phyloP scores from a whole-genome alignment of 2,797 vertebrate species.

The Girardinus metallicus region DNA sequence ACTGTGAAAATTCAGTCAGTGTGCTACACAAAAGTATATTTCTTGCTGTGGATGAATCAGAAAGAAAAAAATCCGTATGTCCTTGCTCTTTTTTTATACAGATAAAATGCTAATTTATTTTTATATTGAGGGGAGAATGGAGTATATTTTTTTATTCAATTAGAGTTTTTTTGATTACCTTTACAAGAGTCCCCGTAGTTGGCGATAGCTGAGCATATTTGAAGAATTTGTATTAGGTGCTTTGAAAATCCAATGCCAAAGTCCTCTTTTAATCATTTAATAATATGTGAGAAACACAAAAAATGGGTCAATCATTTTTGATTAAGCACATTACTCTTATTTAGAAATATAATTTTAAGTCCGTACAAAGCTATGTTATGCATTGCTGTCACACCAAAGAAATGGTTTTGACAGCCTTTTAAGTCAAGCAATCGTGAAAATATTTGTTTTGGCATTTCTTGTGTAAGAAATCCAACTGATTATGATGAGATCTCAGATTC shows the following conservation, averaged over 20 bases:
- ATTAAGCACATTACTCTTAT: background rate
- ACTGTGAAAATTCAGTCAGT: conserved; percentile 1
- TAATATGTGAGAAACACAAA: background rate
- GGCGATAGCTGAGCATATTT: background rate
- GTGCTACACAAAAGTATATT: conserved; percentile 11
- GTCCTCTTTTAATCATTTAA: background rate
- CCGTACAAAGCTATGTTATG: conserved; percentile 13
- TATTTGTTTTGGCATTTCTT: conserved; percentile 16
- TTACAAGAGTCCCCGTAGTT: background rate
- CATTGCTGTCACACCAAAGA: conserved; percentile 20
- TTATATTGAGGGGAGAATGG: background rate
- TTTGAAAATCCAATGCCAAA: conserved; percentile 4
- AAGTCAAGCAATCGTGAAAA: conserved; percentile 16
- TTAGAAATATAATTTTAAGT: conserved; percentile 15
- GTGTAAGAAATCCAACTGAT: conserved; percentile 21
- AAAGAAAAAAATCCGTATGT: background rate
- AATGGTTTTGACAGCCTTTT: conserved; percentile 30
- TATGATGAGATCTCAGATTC: conserved; percentile 17
- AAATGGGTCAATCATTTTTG: background rate
- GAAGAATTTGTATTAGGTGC: background rate
- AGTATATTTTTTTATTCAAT: background rate
- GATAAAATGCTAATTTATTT: background rate
- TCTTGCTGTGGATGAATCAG: background rate
- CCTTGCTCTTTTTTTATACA: conserved; percentile 1
- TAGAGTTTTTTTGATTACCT: background rate